A percentile compares a stretch with the other conserved stretches of the same genome.
Conservation (phyloP, 2,888 invertebrate species). For the Prenolepis imparis region DNA sequence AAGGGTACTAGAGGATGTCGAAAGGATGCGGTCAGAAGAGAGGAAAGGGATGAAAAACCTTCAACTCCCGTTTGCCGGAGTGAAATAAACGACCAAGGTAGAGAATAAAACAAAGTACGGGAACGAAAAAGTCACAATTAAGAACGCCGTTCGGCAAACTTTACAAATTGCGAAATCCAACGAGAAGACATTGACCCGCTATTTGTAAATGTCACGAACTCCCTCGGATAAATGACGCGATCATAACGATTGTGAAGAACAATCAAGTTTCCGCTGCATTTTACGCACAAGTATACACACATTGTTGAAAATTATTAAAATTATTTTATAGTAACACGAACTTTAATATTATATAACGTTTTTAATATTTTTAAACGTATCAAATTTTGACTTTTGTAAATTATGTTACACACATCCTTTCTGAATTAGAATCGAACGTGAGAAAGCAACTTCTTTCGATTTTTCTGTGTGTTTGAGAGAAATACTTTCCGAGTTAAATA, state of each 20-base stretch:
- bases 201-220: conserved; percentile 50
- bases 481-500: background rate
- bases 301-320: background rate
- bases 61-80: conserved; percentile 67
- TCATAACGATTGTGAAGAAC: conserved; percentile 28
- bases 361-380: background rate
- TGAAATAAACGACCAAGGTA: conserved; percentile 70
- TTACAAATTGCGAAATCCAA: conserved; percentile 33
- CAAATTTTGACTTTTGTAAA: background rate
- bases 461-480: background rate
- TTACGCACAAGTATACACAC: background rate
- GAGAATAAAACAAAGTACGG: conserved; percentile 75
- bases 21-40: conserved; percentile 76
- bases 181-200: conserved; percentile 45
- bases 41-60: conserved; percentile 67
- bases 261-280: conserved; percentile 1
- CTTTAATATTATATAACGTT: background rate
- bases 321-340: background rate
- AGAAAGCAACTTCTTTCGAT: background rate
- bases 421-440: background rate
- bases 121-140: conserved; percentile 69
- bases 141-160: conserved; percentile 41
- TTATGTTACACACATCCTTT: background rate
- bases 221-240: conserved; percentile 10
- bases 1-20: conserved; percentile 73